Percentiles rank a stretch among this genome's conserved stretches.
phyloP scores from a whole-genome alignment of 1,140 invertebrate species.

The Bombus terrestris region DNA sequence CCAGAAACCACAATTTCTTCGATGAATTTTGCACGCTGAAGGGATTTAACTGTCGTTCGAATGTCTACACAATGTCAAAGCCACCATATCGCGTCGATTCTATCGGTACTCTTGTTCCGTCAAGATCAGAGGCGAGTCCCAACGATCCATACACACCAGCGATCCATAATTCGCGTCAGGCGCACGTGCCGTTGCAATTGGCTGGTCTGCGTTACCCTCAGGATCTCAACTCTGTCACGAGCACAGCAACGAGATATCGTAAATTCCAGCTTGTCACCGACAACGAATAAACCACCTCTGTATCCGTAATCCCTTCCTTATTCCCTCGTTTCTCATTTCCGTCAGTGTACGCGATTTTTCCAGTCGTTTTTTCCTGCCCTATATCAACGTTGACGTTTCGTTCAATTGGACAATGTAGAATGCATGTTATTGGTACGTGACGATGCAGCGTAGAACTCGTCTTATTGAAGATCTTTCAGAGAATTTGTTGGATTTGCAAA shows the following conservation, averaged over 20 bases:
- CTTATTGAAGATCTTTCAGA: no score
- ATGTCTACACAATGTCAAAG: background rate
- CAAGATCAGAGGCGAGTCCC: slow-evolving; percentile 37
- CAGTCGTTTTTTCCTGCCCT: background rate
- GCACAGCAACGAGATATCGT: slow-evolving; percentile 52
- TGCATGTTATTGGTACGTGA: background rate
- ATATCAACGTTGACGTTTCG: background rate
- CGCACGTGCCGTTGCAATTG: slow-evolving; percentile 58
- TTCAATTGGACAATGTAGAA: background rate
- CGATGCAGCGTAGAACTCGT: background rate
- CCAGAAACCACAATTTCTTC: background rate
- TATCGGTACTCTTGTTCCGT: background rate
- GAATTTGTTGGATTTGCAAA: no score
- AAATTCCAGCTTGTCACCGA: slow-evolving; percentile 60
- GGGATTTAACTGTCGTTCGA: background rate
- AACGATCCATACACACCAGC: slow-evolving; percentile 45
- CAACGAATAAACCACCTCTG: slow-evolving; percentile 46
- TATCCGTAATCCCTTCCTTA: slow-evolving; percentile 8
- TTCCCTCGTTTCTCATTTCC: slow-evolving; percentile 10
- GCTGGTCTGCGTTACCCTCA: slow-evolving; percentile 27
- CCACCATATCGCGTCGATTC: background rate
- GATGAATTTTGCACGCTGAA: background rate
- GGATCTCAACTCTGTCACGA: slow-evolving; percentile 44
- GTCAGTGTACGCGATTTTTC: background rate
- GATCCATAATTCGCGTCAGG: slow-evolving; percentile 53